phyloP scores from a whole-genome alignment of 2,113 vertebrate genomes.

The Scalopus aquaticus region DNA sequence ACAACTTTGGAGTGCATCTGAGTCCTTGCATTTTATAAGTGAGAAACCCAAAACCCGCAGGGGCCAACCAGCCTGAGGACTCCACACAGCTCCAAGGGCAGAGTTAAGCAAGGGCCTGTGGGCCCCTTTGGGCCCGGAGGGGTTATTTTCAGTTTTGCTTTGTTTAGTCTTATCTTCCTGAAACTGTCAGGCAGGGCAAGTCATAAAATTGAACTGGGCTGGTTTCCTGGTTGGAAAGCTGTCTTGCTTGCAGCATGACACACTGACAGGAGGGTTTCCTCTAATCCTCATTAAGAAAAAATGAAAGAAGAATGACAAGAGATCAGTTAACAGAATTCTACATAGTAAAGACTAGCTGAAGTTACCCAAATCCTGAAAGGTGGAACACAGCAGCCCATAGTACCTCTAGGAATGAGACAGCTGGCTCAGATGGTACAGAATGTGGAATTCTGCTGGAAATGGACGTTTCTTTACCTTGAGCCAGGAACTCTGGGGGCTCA shows the following conservation, averaged over 20 bases:
- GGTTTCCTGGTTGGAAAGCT: neutral
- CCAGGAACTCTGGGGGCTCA: rapidly evolving
- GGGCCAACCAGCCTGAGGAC: too few relatives aligned
- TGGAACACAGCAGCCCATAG: too few relatives aligned
- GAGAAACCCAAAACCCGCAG: neutral
- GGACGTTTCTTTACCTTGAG: neutral
- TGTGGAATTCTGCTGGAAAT: neutral
- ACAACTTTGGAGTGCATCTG: neutral
- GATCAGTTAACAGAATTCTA: neutral
- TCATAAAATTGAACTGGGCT: neutral
- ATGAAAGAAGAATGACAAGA: neutral
- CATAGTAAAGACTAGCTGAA: neutral
- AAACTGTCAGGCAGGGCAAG: neutral
- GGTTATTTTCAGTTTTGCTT: neutral
- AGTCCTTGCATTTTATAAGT: neutral
- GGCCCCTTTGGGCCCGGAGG: rapidly evolving
- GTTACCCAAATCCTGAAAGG: neutral
- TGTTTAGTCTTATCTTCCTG: neutral
- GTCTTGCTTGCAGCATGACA: neutral
- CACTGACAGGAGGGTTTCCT: neutral
- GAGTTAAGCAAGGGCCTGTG: too few relatives aligned
- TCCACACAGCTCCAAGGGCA: neutral
- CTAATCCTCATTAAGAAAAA: neutral
- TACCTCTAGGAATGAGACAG: neutral
- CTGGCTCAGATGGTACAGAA: neutral